These are phyloP conservation scores for Penaeus vannamei DNA, from an alignment of 1,140 invertebrate genomes.

Conservation along the genomic window DNA sequence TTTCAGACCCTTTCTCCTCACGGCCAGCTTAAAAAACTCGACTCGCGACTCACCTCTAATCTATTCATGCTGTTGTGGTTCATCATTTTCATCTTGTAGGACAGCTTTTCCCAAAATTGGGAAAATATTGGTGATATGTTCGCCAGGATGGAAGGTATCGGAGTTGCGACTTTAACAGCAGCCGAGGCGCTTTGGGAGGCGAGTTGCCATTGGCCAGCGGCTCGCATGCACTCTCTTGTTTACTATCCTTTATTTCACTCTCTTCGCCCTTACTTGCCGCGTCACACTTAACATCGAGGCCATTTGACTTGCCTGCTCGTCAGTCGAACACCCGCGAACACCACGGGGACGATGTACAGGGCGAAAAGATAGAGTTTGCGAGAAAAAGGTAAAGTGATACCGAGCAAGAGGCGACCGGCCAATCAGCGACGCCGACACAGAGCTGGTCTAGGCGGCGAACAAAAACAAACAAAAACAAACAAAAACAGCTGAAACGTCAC, in stretches of 20 bases:
- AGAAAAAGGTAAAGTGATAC: not conserved
- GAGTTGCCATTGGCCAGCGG: slow-evolving; percentile 20
- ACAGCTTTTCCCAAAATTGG: slow-evolving; percentile 67
- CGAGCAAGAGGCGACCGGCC: not conserved
- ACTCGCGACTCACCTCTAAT: slow-evolving; percentile 60
- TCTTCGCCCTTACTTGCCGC: not conserved
- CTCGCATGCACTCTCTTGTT: slow-evolving; percentile 47
- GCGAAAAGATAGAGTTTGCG: not conserved
- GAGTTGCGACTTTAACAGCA: slow-evolving; percentile 42
- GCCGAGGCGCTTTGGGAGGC: slow-evolving; percentile 19
- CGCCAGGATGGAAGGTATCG: slow-evolving; percentile 63
- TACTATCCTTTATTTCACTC: slow-evolving; percentile 12
- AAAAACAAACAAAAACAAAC: not conserved
- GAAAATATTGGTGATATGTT: slow-evolving; percentile 67
- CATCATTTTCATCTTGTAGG: slow-evolving; percentile 68
- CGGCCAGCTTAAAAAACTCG: not conserved
- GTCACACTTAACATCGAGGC: not conserved
- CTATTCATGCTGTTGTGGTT: slow-evolving; percentile 67
- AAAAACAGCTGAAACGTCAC: not conserved
- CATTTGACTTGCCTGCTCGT: not conserved
- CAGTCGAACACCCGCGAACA: not conserved
- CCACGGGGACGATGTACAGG: no score
- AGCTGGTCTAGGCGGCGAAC: not conserved
- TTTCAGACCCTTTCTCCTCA: not conserved
- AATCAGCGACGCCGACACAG: not conserved